Evolutionary conservation across 2,797 vertebrate genomes (phyloP).

Genomic region (Phataginus tetradactyla): DNA sequence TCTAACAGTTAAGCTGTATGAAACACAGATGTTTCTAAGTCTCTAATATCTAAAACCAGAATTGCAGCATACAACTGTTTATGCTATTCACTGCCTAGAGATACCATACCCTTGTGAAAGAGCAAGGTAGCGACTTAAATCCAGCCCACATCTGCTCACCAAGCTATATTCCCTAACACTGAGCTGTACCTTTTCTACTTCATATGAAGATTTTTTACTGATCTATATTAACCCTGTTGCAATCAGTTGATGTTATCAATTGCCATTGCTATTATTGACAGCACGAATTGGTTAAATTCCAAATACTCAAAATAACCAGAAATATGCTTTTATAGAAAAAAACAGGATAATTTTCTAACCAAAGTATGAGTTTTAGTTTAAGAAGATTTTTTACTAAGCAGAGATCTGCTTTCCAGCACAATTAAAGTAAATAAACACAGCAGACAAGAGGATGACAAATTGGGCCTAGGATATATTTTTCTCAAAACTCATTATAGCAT

Average conservation of each 20-base stretch:
- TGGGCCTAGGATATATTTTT: background rate
- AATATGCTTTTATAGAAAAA: background rate
- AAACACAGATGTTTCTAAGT: background rate
- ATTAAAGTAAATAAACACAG: background rate
- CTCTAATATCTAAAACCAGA: background rate
- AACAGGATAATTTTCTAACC: background rate
- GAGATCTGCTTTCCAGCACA: background rate
- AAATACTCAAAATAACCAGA: background rate
- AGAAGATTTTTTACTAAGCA: background rate
- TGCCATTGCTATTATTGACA: background rate
- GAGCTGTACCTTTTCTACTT: background rate
- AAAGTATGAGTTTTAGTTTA: background rate
- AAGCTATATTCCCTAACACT: background rate
- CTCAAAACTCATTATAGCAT: constrained; percentile 16
- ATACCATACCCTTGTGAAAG: background rate
- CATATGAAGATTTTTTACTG: background rate
- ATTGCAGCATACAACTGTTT: background rate
- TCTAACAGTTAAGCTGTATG: background rate
- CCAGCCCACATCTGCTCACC: background rate
- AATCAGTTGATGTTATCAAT: background rate
- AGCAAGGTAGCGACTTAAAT: background rate
- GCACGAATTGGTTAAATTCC: background rate
- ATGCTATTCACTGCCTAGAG: background rate
- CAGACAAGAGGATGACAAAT: background rate
- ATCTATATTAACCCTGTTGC: background rate